These are phyloP conservation scores for Forbesichthys papilliferus DNA, from an alignment of 2,113 vertebrate species.

Conservation along the genomic window DNA sequence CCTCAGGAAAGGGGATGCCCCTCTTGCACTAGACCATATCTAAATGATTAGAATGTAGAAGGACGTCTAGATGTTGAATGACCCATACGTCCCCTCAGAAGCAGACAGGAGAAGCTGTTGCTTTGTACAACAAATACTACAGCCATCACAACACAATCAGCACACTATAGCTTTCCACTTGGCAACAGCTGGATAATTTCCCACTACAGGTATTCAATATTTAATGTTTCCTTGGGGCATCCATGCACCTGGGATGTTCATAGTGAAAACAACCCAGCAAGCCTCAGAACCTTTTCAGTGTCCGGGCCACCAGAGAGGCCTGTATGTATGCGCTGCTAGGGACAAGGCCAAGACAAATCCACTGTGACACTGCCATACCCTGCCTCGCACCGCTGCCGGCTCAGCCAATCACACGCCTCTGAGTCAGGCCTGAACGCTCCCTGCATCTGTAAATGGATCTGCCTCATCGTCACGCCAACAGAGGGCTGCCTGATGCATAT, in stretches of 20 bases:
- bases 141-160: no score
- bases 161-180: no score
- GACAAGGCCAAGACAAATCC: constrained; percentile 37
- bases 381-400: constrained; percentile 34
- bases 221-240: constrained; percentile 46
- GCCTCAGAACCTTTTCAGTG: constrained; percentile 31
- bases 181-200: constrained; percentile 29
- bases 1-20: no score
- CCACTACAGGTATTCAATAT: constrained; percentile 20
- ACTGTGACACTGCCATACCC: constrained; percentile 41
- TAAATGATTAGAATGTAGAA: no score
- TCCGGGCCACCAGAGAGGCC: constrained; percentile 36
- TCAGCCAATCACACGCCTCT: constrained; percentile 47
- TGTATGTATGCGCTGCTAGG: constrained; percentile 14
- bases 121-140: no score
- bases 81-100: no score
- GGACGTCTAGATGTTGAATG: no score
- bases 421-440: constrained; percentile 30
- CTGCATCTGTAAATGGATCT: constrained; percentile 53
- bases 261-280: constrained; percentile 46
- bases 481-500: constrained; percentile 29
- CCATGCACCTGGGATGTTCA: constrained; percentile 31
- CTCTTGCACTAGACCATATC: no score
- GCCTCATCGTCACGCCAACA: constrained; percentile 41
- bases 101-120: no score